These are phyloP conservation scores for Pseudocheirus occidentalis DNA, from an alignment of 2,797 vertebrate species.

Conservation along the genomic window DNA sequence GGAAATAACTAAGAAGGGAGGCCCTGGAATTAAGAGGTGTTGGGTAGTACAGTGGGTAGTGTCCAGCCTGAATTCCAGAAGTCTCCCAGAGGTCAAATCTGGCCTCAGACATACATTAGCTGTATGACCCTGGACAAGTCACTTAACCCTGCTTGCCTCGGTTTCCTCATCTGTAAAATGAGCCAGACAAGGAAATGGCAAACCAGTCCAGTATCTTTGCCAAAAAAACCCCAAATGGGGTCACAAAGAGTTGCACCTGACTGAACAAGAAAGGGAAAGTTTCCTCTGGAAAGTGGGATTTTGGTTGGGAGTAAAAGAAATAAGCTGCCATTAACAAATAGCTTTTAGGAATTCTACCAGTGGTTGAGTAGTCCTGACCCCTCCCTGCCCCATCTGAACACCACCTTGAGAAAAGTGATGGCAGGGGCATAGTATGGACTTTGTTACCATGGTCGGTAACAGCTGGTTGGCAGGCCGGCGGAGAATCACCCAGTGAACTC, in stretches of 20 bases:
- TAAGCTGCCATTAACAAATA: neutral
- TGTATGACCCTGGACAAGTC: neutral
- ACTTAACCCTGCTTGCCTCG: neutral
- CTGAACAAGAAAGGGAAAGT: neutral
- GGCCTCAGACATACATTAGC: neutral
- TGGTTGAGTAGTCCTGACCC: neutral
- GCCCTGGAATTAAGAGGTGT: neutral
- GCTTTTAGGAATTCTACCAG: neutral
- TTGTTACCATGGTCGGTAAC: neutral
- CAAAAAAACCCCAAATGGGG: neutral
- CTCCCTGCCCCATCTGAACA: neutral
- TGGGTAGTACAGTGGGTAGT: neutral
- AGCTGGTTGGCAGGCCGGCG: neutral
- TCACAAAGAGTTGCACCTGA: neutral
- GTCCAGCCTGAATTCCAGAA: too few relatives aligned
- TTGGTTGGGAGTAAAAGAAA: neutral
- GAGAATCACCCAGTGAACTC: neutral
- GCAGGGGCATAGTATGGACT: neutral
- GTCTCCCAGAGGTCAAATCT: neutral
- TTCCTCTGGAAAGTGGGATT: neutral
- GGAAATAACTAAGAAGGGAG: neutral
- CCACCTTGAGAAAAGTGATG: neutral
- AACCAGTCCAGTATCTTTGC: neutral
- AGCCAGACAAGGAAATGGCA: neutral
- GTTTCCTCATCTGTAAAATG: neutral